These are phyloP conservation scores for Clarias laeviceps DNA, from an alignment of 2,797 vertebrate genomes.

Conservation along the genomic window DNA sequence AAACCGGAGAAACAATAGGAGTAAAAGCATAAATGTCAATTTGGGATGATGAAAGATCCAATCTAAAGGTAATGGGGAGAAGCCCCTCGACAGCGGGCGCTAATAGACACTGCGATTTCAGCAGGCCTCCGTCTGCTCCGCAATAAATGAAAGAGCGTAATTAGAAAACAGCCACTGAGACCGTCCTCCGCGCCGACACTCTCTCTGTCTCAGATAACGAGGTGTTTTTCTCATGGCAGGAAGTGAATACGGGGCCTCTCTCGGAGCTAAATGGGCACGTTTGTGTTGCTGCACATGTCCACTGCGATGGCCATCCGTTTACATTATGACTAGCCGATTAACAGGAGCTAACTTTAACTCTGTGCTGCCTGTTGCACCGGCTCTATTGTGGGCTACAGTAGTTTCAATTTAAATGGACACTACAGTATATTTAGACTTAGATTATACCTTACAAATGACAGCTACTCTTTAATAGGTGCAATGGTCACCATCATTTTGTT, in stretches of 20 bases:
- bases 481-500: background rate
- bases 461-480: background rate
- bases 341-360: background rate
- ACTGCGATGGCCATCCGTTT: background rate
- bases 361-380: background rate
- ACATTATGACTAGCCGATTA: background rate
- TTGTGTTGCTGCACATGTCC: background rate
- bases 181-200: constrained; percentile 46
- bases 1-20: constrained; percentile 82
- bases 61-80: constrained; percentile 84
- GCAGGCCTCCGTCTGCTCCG: constrained; percentile 52
- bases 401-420: too few relatives aligned
- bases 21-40: constrained; percentile 89
- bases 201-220: constrained; percentile 57
- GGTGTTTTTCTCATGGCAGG: constrained; percentile 30
- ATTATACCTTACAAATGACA: background rate
- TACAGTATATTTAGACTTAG: background rate
- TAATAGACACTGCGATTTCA: constrained; percentile 75
- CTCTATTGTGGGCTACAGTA: too few relatives aligned
- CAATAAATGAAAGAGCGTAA: constrained; percentile 71
- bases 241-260: constrained; percentile 9
- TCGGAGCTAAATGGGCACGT: background rate
- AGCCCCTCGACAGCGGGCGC: constrained; percentile 81
- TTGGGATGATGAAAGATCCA: constrained; percentile 86
- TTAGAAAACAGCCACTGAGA: constrained; percentile 73